Conservation (phyloP, 2,113 vertebrate genomes). For the Trogon melanurus region DNA sequence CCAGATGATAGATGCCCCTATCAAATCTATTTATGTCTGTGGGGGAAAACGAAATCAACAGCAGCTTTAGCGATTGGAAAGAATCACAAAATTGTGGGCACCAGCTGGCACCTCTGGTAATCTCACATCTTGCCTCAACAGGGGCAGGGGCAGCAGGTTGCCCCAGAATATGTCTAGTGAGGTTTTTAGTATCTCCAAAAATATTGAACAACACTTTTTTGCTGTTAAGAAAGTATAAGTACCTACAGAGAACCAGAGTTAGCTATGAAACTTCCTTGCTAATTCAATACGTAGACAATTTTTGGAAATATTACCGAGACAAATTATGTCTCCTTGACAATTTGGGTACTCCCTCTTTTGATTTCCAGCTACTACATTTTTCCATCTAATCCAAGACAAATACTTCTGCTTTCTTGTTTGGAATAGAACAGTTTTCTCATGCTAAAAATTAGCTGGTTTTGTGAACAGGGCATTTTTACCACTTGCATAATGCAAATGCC, state of each 20-base stretch:
- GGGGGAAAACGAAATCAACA: not conserved
- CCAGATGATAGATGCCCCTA: not conserved
- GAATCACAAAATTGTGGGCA: not conserved
- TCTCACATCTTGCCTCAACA: not conserved
- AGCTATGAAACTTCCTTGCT: not conserved
- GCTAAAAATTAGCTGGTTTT: not conserved
- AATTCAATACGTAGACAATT: not conserved
- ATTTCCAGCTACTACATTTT: not conserved
- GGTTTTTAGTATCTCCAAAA: not conserved
- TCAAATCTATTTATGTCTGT: not conserved
- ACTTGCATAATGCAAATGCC: not conserved
- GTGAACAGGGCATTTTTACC: not conserved
- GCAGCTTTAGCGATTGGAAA: not conserved
- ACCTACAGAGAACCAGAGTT: not conserved
- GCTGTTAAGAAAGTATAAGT: not conserved
- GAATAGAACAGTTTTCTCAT: not conserved
- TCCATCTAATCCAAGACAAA: not conserved
- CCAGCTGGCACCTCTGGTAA: not conserved
- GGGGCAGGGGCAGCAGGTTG: not conserved
- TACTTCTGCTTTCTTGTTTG: not conserved
- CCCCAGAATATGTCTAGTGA: not conserved
- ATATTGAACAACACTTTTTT: not conserved
- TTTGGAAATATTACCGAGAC: not conserved
- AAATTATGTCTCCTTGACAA: not conserved
- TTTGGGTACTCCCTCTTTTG: not conserved